These are phyloP conservation scores for Channallabes apus DNA, from an alignment of 2,797 vertebrate species.

Conservation along the genomic window DNA sequence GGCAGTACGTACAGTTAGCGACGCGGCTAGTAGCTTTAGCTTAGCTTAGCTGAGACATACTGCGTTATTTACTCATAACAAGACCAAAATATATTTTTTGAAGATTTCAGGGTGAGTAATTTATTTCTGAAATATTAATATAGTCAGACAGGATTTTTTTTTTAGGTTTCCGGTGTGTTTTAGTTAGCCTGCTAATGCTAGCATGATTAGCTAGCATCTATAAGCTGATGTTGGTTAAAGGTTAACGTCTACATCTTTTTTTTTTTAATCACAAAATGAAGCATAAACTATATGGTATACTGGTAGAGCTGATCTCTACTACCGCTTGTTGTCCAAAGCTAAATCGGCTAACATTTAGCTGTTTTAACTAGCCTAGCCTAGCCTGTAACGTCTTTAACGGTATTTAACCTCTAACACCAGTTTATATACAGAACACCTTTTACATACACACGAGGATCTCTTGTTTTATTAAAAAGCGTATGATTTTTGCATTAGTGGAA, in stretches of 20 bases:
- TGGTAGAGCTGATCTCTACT: neutral
- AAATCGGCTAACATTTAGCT: neutral
- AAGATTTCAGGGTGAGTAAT: neutral
- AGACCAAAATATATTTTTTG: neutral
- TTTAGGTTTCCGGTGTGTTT: neutral
- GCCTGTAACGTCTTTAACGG: too few relatives aligned
- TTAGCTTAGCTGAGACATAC: neutral
- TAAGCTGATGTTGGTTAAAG: neutral
- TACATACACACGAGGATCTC: too few relatives aligned
- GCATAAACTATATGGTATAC: too few relatives aligned
- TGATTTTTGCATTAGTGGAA: too few relatives aligned
- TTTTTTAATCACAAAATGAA: neutral
- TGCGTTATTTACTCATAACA: neutral
- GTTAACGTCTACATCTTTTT: too few relatives aligned
- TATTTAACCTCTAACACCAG: neutral
- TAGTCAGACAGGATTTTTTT: too few relatives aligned
- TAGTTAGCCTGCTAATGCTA: neutral
- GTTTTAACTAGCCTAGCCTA: too few relatives aligned
- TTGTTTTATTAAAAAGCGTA: too few relatives aligned
- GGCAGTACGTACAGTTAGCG: constrained; percentile 30
- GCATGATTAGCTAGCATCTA: neutral
- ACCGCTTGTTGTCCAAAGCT: neutral
- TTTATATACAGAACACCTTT: neutral
- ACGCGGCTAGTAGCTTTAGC: neutral
- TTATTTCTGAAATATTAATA: neutral